Evolutionary conservation across 1,140 invertebrate species (phyloP), one percentile per base, ranked within the genome.

Genomic region (Calliphora vicina): DNA sequence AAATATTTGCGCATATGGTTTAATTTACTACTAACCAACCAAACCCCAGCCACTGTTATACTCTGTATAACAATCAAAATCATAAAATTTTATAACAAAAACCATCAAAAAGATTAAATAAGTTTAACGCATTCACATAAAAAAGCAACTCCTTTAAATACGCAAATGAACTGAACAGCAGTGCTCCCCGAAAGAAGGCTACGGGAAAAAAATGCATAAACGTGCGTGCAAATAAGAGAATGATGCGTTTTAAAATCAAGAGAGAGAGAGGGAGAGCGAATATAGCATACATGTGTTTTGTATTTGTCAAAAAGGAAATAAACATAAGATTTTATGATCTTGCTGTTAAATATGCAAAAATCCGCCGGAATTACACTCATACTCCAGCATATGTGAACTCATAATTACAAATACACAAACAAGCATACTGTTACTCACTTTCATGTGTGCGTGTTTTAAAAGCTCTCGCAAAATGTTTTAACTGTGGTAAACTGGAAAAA

Each of bases 281-380:
- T 35, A 10, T n/a, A 43, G 42, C 5, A 43, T 6, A 6, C 1
- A 73, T 73, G 25, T 26, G 23, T 23, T 9, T 10, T 29, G 72
- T 74, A 17, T 71, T 71, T 74, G 27, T 27, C 5, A 35, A 35
- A 42, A 76, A 43, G 74, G 74, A 43, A 43, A 78, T 78, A 78
- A 78, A 78, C 74, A 78, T 78, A 78, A 78, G 74, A 78, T 78
- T 78, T 78, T 78, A 78, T 78, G 74, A 78, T 78, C 74, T 25
- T 78, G 35, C 35, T 42, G 74, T 78, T 78, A 78, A 78, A 78
- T 78, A 78, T 78, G 74, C 35, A 78, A 78, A 78, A 78, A 78
- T 78, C 74, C 74, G 74, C 17, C 74, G 74, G 74, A 78, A 78
- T 78, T 78, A 78, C 6, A 78, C 74, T 20, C 74, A 43, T 23